Base-by-base conservation (phyloP, 2,113 vertebrate species). In the Mungos mungo region DNA sequence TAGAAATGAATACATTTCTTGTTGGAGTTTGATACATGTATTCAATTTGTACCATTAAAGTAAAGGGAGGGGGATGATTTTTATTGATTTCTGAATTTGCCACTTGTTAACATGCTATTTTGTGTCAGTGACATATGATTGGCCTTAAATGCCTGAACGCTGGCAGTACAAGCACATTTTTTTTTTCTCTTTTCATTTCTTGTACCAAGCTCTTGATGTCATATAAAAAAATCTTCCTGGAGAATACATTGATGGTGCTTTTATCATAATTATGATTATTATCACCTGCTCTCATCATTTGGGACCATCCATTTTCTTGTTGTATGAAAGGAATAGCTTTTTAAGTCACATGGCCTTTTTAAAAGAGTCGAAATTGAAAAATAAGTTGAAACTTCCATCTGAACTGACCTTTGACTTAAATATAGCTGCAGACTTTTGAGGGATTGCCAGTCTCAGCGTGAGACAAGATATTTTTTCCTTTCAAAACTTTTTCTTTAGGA, bases 231-330 rank as follows among this genome's bases (percentile, higher is more conserved):
- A 84, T 69, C 81, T 90, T 95, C 35, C 72, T 57, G 54, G 38
- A 88, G 50, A 92, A 71, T 71, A 85, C 71, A 74, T 50, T 95
- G 89, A 90, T 97, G 85, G 76, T 93, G 81, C 91, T 97, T 97
- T 97, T 97, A 98, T 96, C 84, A 81, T 97, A 97, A 98, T 98
- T 98, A 96, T 97, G 80, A 94, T 97, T 96, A 95, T 96, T 90
- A 97, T 96, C 50, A 90, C 90, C 76, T 95, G 77, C 50, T 92
- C 19, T 94, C 35, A 97, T 93, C 71, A 95, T 94, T 86, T 88
- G 63, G 71, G 82, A 76, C 60, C 41, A 93, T 98, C 60, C 29
- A 94, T 95, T 97, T 98, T 96, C 69, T 96, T 97, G 66, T 45
- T 60, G 21, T 83, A 63, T 80, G 38, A 95, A 92, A 92, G 57